Conservation (phyloP, 2,888 invertebrate genomes). For the Therioaphis trifolii region DNA sequence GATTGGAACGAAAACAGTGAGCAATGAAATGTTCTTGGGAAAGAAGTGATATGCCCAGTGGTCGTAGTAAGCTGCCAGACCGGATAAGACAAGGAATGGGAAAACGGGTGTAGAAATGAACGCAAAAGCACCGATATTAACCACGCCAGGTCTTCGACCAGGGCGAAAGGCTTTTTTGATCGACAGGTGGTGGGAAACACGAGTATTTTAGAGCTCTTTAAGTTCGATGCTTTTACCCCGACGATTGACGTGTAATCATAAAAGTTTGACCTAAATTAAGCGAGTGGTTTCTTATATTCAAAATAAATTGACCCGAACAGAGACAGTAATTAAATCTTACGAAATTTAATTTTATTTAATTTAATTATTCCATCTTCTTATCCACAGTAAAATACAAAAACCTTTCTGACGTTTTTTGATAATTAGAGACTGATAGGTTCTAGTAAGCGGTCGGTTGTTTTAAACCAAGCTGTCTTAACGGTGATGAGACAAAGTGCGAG, state of each 20-base stretch:
- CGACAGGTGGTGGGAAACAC: not conserved
- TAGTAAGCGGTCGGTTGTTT: no score
- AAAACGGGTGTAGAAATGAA: no score
- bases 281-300: constrained; percentile 32
- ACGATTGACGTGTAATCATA: constrained; percentile 41
- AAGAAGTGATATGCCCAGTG: no score
- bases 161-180: no score
- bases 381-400: not conserved
- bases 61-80: no score
- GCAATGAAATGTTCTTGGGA: no score
- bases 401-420: constrained; percentile 1
- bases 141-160: not conserved
- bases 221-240: constrained; percentile 28
- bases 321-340: constrained; percentile 44
- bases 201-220: constrained; percentile 49
- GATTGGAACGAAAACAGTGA: no score
- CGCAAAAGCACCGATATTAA: not conserved
- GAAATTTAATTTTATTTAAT: not conserved
- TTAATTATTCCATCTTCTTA: not conserved
- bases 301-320: constrained; percentile 5
- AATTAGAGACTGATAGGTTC: no score
- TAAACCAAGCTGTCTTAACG: no score
- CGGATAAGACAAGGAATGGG: no score
- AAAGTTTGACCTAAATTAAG: constrained; percentile 1
- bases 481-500: no score